Base-by-base conservation (phyloP, 2,113 vertebrate genomes). In the rat (Rattus norvegicus) region DNA sequence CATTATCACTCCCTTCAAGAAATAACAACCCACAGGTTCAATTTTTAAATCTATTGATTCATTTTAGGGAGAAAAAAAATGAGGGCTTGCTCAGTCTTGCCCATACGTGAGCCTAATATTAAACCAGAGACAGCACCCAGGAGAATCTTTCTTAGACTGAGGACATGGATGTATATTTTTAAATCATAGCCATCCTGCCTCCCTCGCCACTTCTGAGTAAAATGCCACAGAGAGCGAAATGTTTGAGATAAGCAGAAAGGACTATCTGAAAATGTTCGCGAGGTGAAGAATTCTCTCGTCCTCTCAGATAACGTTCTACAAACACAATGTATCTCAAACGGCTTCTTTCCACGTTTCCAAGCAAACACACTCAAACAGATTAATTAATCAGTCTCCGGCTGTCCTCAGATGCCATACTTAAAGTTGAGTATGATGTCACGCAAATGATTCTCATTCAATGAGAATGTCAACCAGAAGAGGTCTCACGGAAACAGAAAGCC, bases 401-500 rank as follows among this genome's bases (percentile, higher is more conserved):
- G 92, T 95, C 86, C 93, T 95, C 77, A 94, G 95, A 65, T 59
- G 79, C 67, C 95, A 92, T 95, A 47, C 67, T 93, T 93, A 97
- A 97, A 7, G 36, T 43, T n/a, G 65, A 54, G 95, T 88, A 77
- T 96, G 95, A 97, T 93, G 76, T 97, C 95, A 93, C 59, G 76
- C 90, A 90, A 72, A 90, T 52, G 89, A 93, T 93, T 96, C 56
- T 96, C 87, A 97, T 98, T 96, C 93, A 97, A 95, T 97, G 98
- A 98, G 94, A 94, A 90, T 88, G 96, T 98, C 95, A 97, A 96
- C 98, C 97, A 96, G 96, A 98, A 97, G 92, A 89, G 96, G 97
- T 92, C 94, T 97, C 96, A 97, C 80, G 97, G 92, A 97, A 98
- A 79, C 86, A 98, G 49, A 84, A 93, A 97, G 95, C 79, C 75